phyloP scores from a whole-genome alignment of 2,888 invertebrate species.

The Drosophila colorata region DNA sequence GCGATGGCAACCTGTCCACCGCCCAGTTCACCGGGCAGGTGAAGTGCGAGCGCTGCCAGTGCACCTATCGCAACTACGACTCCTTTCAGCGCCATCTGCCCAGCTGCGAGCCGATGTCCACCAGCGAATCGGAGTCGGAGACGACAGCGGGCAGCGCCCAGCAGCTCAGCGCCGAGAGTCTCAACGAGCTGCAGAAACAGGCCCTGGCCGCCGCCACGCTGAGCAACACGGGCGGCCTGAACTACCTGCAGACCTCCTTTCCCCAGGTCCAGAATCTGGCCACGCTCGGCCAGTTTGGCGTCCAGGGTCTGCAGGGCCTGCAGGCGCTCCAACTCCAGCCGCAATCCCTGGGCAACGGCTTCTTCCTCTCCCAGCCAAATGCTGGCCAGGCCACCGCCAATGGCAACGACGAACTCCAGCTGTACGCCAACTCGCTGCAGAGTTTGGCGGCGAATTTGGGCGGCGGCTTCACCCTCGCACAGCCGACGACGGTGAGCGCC shows the following conservation, averaged over 20 bases:
- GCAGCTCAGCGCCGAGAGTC: conserved; percentile 58
- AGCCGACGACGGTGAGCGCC: conserved; percentile 67
- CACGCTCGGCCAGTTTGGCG: conserved; percentile 70
- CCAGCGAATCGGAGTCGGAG: conserved; percentile 93
- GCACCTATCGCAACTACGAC: conserved; percentile 93
- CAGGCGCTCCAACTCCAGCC: conserved; percentile 77
- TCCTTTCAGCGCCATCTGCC: conserved; percentile 92
- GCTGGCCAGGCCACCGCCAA: conserved; percentile 32
- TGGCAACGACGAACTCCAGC: conserved; percentile 73
- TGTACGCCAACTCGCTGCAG: conserved; percentile 81
- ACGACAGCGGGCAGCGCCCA: conserved; percentile 76
- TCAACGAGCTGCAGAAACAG: conserved; percentile 80
- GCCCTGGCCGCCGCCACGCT: conserved; percentile 65
- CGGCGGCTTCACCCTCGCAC: conserved; percentile 79
- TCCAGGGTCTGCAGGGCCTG: conserved; percentile 66
- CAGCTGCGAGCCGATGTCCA: conserved; percentile 91
- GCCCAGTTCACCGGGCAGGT: conserved; percentile 87
- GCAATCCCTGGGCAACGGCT: conserved; percentile 78
- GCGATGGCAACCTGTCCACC: conserved; percentile 84
- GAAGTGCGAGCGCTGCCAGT: conserved; percentile 94
- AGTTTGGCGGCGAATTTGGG: conserved; percentile 79
- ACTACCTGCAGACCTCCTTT: conserved; percentile 76
- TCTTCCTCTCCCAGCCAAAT: conserved; percentile 77
- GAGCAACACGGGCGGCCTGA: conserved; percentile 61
- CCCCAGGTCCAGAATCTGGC: conserved; percentile 73